These are phyloP conservation scores for Aix galericulata DNA, from an alignment of 2,113 vertebrate genomes.

Conservation along the genomic window DNA sequence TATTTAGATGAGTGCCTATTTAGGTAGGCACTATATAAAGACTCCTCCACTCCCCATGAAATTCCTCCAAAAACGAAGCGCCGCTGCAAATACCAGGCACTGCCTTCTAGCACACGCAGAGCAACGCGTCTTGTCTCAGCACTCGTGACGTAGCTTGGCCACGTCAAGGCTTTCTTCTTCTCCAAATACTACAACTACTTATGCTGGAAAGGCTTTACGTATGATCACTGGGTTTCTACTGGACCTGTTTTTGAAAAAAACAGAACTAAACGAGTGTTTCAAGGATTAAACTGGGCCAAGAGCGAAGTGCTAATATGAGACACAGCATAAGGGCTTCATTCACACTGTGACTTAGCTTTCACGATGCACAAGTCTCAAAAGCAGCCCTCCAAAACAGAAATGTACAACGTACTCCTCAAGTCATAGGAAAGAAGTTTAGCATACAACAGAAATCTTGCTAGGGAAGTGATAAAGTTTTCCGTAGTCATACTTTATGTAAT, in stretches of 20 bases:
- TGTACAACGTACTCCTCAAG: background rate
- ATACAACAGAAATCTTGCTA: background rate
- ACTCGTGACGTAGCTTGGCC: background rate
- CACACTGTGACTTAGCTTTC: background rate
- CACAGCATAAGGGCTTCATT: background rate
- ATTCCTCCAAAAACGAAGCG: background rate
- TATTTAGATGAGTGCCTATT: background rate
- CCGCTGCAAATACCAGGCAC: background rate
- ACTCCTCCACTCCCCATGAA: background rate
- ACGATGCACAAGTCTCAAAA: background rate
- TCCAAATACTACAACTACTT: background rate
- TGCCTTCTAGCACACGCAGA: background rate
- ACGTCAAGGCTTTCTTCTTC: background rate
- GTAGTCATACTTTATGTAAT: background rate
- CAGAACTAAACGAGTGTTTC: background rate
- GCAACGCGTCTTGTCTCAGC: background rate
- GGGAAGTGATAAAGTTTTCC: background rate
- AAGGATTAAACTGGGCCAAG: background rate
- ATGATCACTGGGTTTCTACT: background rate
- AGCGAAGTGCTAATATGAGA: background rate
- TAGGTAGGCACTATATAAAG: background rate
- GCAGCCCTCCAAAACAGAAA: background rate
- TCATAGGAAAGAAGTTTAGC: background rate
- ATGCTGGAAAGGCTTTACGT: background rate
- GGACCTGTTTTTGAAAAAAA: background rate